Conservation (phyloP, 2,888 invertebrate genomes). For the Drosophila rubida region DNA sequence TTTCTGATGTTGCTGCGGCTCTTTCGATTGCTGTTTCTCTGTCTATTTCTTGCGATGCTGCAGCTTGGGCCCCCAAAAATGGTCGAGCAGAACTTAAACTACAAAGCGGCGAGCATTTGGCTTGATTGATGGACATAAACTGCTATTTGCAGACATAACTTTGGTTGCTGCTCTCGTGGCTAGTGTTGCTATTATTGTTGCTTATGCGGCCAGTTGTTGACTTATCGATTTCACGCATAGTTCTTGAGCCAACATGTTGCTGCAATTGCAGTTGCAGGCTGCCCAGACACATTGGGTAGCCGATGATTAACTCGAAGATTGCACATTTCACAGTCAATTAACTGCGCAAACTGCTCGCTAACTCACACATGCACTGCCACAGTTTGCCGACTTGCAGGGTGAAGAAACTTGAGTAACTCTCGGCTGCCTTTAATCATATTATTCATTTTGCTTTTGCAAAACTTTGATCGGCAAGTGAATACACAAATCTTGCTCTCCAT, state of each 20-base stretch:
- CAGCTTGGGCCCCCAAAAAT: not conserved
- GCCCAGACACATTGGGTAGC: conserved; percentile 4
- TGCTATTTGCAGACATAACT: conserved; percentile 2
- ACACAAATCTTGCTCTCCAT: too few species aligned
- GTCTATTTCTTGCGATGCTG: conserved; percentile 1
- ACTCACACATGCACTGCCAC: not conserved
- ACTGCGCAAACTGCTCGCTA: conserved; percentile 11
- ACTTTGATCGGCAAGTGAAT: too few species aligned
- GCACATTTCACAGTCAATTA: conserved; percentile 36
- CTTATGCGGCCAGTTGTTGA: not conserved
- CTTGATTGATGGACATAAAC: conserved; percentile 15
- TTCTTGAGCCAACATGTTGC: conserved; percentile 8
- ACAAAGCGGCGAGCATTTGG: conserved; percentile 18
- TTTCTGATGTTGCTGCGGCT: conserved; percentile 5
- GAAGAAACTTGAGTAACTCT: not conserved
- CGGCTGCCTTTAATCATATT: not conserved
- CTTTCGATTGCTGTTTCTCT: not conserved
- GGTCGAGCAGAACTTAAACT: not conserved
- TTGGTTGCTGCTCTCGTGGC: not conserved
- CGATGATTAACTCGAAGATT: conserved; percentile 23
- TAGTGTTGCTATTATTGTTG: not conserved
- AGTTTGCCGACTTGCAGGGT: not conserved
- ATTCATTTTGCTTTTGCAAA: not conserved
- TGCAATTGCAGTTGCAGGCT: not conserved
- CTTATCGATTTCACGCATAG: conserved; percentile 11